These are phyloP conservation scores for Cossypha caffra DNA, from an alignment of 2,797 vertebrate genomes.

Conservation along the genomic window DNA sequence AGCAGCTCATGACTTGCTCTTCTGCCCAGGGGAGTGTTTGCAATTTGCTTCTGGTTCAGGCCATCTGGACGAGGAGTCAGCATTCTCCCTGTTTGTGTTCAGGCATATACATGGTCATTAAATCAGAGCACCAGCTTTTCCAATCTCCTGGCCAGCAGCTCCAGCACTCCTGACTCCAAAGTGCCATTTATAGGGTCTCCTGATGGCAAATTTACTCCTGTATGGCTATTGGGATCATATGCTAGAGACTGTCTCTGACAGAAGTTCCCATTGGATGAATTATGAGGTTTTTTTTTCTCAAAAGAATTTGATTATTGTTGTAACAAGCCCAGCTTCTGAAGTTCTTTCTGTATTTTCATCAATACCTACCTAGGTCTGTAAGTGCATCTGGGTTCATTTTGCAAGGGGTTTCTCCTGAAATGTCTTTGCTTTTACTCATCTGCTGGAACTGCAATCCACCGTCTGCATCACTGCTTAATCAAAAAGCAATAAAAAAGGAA, in stretches of 20 bases:
- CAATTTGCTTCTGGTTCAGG: neutral
- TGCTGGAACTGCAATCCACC: neutral
- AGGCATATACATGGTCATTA: neutral
- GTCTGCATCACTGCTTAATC: neutral
- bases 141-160: neutral
- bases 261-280: neutral
- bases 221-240: neutral
- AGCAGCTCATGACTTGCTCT: neutral
- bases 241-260: neutral
- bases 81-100: neutral
- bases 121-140: neutral
- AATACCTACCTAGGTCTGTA: neutral
- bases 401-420: neutral
- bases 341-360: neutral
- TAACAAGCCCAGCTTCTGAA: neutral
- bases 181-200: neutral
- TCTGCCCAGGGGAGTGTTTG: neutral
- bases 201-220: neutral
- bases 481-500: neutral
- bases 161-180: neutral
- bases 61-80: slow-evolving; percentile 25
- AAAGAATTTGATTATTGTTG: neutral
- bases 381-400: neutral
- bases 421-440: neutral
- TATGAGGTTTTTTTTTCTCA: neutral